phyloP scores from a whole-genome alignment of 2,888 invertebrate genomes.

The Dusona sp. region DNA sequence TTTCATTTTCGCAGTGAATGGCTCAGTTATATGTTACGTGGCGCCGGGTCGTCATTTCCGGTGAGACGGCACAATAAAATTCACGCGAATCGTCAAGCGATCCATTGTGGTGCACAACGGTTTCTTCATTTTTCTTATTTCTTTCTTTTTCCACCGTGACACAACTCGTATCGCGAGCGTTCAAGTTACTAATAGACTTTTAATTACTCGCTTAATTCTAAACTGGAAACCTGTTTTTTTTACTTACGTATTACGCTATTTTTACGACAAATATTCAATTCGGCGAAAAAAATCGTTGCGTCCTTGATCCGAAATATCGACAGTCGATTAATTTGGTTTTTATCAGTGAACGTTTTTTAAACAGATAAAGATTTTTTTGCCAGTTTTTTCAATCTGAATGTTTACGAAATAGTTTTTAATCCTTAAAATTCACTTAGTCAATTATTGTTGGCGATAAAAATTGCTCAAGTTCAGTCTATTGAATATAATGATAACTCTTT shows the following conservation, averaged over 20 bases:
- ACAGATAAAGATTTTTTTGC: background rate
- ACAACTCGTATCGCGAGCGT: background rate
- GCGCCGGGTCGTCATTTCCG: conserved; percentile 45
- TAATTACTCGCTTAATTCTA: background rate
- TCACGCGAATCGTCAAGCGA: conserved; percentile 52
- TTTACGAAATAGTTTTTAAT: background rate
- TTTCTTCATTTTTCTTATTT: conserved; percentile 10
- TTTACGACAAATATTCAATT: background rate
- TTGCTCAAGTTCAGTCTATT: background rate
- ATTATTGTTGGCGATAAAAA: background rate
- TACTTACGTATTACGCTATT: background rate
- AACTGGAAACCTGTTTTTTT: background rate
- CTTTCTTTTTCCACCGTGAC: conserved; percentile 16
- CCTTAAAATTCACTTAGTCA: background rate
- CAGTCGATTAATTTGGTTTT: background rate
- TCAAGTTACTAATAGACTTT: conserved; percentile 10
- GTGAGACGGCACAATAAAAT: conserved; percentile 52
- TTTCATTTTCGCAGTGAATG: conserved; percentile 54
- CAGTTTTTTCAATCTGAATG: background rate
- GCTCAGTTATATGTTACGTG: conserved; percentile 48
- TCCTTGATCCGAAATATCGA: background rate
- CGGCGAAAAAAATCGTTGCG: background rate
- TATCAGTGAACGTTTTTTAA: background rate
- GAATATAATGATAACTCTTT: background rate
- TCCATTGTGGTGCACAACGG: conserved; percentile 33